phyloP scores from a whole-genome alignment of 2,888 invertebrate genomes.

The Chouioia cunea region DNA sequence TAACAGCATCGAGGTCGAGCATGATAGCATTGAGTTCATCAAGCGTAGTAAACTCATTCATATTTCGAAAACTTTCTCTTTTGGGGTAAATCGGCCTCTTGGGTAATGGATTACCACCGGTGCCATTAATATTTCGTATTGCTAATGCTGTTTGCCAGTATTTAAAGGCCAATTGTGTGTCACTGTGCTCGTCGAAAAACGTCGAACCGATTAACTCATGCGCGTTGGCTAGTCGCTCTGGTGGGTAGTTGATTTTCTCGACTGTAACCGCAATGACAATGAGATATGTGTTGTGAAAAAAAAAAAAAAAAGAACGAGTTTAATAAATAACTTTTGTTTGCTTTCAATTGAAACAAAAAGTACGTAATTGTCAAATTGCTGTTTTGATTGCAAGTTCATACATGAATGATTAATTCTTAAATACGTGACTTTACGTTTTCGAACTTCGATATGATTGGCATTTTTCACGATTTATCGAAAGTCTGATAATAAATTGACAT shows the following conservation, averaged over 20 bases:
- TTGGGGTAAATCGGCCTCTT: constrained; percentile 73
- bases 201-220: constrained; percentile 90
- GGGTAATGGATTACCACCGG: constrained; percentile 62
- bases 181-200: constrained; percentile 88
- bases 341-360: too few relatives aligned
- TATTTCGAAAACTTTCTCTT: constrained; percentile 76
- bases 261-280: constrained; percentile 52
- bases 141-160: constrained; percentile 86
- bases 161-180: constrained; percentile 77
- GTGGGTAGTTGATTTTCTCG: constrained; percentile 72
- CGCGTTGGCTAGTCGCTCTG: constrained; percentile 84
- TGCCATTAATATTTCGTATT: constrained; percentile 69
- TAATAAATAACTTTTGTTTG: too few relatives aligned
- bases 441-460: too few relatives aligned
- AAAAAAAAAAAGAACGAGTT: too few relatives aligned
- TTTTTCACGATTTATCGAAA: too few relatives aligned
- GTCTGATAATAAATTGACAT: too few relatives aligned
- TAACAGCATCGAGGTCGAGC: constrained; percentile 86
- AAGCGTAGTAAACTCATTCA: constrained; percentile 79
- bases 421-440: too few relatives aligned
- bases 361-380: too few relatives aligned
- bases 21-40: constrained; percentile 81
- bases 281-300: too few relatives aligned
- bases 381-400: too few relatives aligned
- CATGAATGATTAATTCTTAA: too few relatives aligned